Base-by-base conservation (phyloP, 2,113 vertebrate genomes). In the Columbina picui region DNA sequence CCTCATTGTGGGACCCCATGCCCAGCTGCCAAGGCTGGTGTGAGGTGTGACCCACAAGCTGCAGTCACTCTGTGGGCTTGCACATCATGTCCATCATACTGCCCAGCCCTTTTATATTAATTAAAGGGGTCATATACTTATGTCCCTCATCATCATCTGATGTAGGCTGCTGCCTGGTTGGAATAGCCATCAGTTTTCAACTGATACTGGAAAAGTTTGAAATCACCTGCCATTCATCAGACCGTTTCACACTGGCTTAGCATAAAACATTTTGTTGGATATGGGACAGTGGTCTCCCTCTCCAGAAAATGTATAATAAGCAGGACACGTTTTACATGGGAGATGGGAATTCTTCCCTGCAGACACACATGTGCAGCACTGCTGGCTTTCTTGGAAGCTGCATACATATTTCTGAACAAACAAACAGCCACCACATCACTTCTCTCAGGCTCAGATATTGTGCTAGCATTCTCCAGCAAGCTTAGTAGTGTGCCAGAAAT, bases 1-100 rank as follows among this genome's bases (percentile, higher is more conserved):
- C 38, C 65, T 74, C 27, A 17, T 5, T 4, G 0, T 1, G 2
- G 10, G 11, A 55, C 30, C 32, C 27, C 49, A 25, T 1, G 1
- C 39, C 12, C 0, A 0, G 57, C 25, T 49, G 27, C 36, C 1
- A 3, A 70, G 9, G n/a, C n/a, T 49, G 50, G n/a, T 5, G 0
- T 17, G 27, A 96, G 75, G 50, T 29, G 34, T 77, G 83, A 94
- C 39, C 56, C 41, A 52, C 18, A 49, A 49, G 32, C 16, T 30
- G 12, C 56, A n/a, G 27, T 69, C 2, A 0, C n/a, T 55, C 70
- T 60, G 23, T 57, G 10, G 16, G 59, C 50, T 61, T 0, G 4
- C 30, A 7, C 23, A 34, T 18, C 34, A 22, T 0, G 0, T 49
- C 38, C 2, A 0, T 49, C 3, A 0, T 18, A 9, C 12, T 20